A percentile compares a stretch with the other conserved stretches of the same genome.
Conservation (phyloP, 2,888 invertebrate genomes). For the Margaritifera margaritifera region DNA sequence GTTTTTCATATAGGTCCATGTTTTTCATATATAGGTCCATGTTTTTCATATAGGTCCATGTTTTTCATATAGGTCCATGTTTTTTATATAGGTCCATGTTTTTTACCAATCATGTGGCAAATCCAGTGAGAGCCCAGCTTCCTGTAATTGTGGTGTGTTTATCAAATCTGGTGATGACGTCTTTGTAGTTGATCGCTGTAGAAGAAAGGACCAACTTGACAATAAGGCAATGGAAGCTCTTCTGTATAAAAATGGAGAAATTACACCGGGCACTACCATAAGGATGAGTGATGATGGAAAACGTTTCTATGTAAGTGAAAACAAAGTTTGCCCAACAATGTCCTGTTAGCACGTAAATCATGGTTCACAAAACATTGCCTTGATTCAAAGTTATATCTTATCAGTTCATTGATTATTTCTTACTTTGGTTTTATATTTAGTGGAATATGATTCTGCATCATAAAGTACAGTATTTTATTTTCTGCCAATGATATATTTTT, state of each 20-base stretch:
- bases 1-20: constrained; percentile 15
- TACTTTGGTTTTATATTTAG: too few relatives aligned
- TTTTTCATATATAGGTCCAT: too few relatives aligned
- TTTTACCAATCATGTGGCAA: constrained; percentile 19
- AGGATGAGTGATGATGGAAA: constrained; percentile 32
- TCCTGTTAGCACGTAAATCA: neutral
- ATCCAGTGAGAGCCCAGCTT: constrained; percentile 11
- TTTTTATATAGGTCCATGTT: constrained; percentile 12
- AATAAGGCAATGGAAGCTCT: too few relatives aligned
- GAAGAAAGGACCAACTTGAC: neutral
- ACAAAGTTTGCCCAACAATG: neutral
- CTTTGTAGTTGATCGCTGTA: constrained; percentile 43
- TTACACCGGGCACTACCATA: constrained; percentile 30
- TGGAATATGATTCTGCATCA: too few relatives aligned
- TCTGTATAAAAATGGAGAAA: constrained; percentile 34
- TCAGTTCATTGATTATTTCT: too few relatives aligned
- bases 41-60: constrained; percentile 15
- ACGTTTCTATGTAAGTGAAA: constrained; percentile 29
- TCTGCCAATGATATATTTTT: too few relatives aligned
- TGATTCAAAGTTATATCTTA: neutral
- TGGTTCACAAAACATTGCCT: neutral
- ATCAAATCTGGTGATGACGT: constrained; percentile 46
- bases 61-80: too few relatives aligned
- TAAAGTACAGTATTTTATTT: too few relatives aligned
- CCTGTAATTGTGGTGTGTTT: constrained; percentile 50